A percentile compares a stretch with the other conserved stretches of the same genome.
Evolutionary conservation across 2,888 invertebrate genomes (phyloP).

Genomic region (Drosophila crucigera): DNA sequence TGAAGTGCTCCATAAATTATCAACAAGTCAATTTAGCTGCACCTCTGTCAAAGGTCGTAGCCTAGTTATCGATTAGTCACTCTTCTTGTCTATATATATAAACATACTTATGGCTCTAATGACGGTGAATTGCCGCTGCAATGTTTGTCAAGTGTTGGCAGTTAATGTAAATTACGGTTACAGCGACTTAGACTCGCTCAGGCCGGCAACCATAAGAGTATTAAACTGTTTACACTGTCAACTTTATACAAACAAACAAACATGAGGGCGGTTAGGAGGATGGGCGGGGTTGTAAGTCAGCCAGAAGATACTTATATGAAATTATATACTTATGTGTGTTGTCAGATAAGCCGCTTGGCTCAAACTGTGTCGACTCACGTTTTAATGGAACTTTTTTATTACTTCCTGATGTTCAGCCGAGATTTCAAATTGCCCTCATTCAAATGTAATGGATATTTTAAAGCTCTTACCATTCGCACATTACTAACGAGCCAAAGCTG

Average conservation of each 20-base stretch:
- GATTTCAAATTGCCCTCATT: constrained; percentile 55
- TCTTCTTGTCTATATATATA: not conserved
- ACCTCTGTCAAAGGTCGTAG: constrained; percentile 6
- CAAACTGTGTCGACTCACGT: constrained; percentile 53
- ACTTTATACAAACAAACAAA: constrained; percentile 35
- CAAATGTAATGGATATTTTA: constrained; percentile 62
- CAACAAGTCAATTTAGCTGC: constrained; percentile 8
- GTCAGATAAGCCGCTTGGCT: constrained; percentile 70
- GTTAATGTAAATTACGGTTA: constrained; percentile 64
- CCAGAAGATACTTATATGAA: constrained; percentile 44
- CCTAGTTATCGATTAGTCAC: constrained; percentile 60
- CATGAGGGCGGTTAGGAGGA: not conserved
- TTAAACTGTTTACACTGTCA: constrained; percentile 59
- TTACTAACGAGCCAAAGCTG: constrained; percentile 34
- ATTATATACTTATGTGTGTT: constrained; percentile 44
- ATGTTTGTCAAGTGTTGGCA: constrained; percentile 57
- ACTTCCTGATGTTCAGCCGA: constrained; percentile 53
- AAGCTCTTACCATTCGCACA: constrained; percentile 57
- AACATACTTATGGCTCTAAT: constrained; percentile 47
- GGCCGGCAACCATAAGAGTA: constrained; percentile 23
- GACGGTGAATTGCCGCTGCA: constrained; percentile 61
- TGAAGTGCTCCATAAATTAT: constrained; percentile 58
- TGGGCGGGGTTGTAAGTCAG: not conserved
- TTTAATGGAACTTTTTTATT: constrained; percentile 72
- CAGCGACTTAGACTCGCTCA: constrained; percentile 7